Conservation (phyloP, 2,888 invertebrate species). For the Megamerina dolium region DNA sequence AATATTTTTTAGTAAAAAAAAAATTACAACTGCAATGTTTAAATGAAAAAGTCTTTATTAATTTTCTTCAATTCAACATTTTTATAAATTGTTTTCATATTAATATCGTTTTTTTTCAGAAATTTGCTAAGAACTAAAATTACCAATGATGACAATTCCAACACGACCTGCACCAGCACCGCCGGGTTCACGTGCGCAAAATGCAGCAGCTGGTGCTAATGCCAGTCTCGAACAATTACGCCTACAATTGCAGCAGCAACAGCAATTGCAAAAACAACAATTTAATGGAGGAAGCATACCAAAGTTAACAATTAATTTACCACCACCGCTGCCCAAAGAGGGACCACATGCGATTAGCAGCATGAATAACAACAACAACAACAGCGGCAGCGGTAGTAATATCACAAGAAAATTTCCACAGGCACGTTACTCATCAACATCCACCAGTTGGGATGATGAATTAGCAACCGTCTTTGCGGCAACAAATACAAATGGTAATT, state of each 20-base stretch:
- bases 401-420: constrained; percentile 44
- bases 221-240: constrained; percentile 43
- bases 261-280: constrained; percentile 34
- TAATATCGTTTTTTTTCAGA: too few relatives aligned
- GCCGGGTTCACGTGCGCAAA: constrained; percentile 35
- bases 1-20: too few relatives aligned
- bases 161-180: constrained; percentile 48
- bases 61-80: too few relatives aligned
- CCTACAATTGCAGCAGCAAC: constrained; percentile 34
- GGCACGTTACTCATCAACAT: constrained; percentile 44
- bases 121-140: too few relatives aligned
- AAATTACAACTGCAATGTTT: too few relatives aligned
- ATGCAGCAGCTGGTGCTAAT: constrained; percentile 41
- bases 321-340: constrained; percentile 43
- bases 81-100: too few relatives aligned
- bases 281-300: constrained; percentile 34
- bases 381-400: constrained; percentile 19
- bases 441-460: constrained; percentile 45
- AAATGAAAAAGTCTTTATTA: too few relatives aligned
- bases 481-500: constrained; percentile 21
- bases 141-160: constrained; percentile 50
- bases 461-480: constrained; percentile 9
- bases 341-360: constrained; percentile 5
- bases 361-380: constrained; percentile 15
- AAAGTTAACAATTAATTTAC: constrained; percentile 42